These are phyloP conservation scores for Zygothrica quintamaculata DNA, from an alignment of 2,888 invertebrate species.

Conservation along the genomic window DNA sequence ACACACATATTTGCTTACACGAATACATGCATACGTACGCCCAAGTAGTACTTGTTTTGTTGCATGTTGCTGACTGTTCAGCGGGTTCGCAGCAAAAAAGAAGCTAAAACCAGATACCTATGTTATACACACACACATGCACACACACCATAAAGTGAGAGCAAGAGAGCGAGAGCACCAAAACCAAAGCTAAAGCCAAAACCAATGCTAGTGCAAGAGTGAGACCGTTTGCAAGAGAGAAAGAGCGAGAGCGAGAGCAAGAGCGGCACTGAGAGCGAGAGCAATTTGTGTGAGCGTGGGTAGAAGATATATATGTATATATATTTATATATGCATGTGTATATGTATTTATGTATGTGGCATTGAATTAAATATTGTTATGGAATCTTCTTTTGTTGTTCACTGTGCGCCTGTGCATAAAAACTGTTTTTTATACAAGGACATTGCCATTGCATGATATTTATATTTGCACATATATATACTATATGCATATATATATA, in stretches of 20 bases:
- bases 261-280: not conserved
- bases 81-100: conserved; percentile 44
- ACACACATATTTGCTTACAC: not conserved
- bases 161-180: conserved; percentile 2
- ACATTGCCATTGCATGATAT: conserved; percentile 82
- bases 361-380: conserved; percentile 1
- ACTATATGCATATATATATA: not conserved
- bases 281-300: not conserved
- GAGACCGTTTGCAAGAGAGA: not conserved
- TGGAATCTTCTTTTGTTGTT: conserved; percentile 31
- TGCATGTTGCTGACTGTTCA: conserved; percentile 22
- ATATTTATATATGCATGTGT: conserved; percentile 2
- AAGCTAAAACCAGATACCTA: conserved; percentile 17
- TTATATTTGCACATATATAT: conserved; percentile 3
- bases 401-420: conserved; percentile 78
- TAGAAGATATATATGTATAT: not conserved
- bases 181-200: too few relatives aligned
- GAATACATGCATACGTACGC: not conserved
- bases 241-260: not conserved
- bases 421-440: conserved; percentile 85
- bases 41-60: conserved; percentile 5
- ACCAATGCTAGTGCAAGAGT: too few relatives aligned
- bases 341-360: not conserved
- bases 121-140: not conserved
- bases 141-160: not conserved